Percentiles rank a stretch among this genome's conserved stretches.
Conservation (phyloP, 2,888 invertebrate genomes). For the Smittia aterrima region DNA sequence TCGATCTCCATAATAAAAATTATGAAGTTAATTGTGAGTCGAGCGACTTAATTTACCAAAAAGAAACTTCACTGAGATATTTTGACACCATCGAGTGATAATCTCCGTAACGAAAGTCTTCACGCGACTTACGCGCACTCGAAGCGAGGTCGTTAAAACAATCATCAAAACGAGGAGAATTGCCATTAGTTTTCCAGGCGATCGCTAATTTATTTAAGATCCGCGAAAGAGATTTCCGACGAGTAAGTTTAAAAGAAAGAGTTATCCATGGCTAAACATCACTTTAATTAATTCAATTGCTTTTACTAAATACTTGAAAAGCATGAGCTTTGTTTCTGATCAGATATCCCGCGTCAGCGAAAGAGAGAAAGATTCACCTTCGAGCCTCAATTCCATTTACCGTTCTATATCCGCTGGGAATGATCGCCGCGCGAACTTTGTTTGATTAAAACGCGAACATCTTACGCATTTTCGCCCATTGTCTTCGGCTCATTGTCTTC, state of each 20-base stretch:
- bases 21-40: background rate
- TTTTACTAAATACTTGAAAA: conserved; percentile 38
- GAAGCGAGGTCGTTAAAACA: background rate
- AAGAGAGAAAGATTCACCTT: conserved; percentile 13
- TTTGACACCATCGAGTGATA: no score
- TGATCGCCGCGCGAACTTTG: background rate
- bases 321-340: conserved; percentile 16
- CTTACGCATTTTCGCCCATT: conserved; percentile 40
- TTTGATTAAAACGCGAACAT: conserved; percentile 21
- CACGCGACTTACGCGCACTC: no score
- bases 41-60: background rate
- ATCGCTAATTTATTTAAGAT: conserved; percentile 31
- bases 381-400: conserved; percentile 19
- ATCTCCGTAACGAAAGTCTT: no score
- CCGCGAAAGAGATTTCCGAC: background rate
- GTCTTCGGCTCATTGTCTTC: background rate
- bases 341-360: conserved; percentile 22
- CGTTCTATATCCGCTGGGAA: conserved; percentile 39
- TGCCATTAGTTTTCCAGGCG: background rate
- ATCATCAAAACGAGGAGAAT: conserved; percentile 13
- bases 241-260: conserved; percentile 1
- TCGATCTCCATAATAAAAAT: conserved; percentile 17
- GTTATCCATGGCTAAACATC: conserved; percentile 6
- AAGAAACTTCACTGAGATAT: no score
- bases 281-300: conserved; percentile 38